Base-by-base conservation (phyloP, 1,140 invertebrate species). In the Drosophila lacteicornis region DNA sequence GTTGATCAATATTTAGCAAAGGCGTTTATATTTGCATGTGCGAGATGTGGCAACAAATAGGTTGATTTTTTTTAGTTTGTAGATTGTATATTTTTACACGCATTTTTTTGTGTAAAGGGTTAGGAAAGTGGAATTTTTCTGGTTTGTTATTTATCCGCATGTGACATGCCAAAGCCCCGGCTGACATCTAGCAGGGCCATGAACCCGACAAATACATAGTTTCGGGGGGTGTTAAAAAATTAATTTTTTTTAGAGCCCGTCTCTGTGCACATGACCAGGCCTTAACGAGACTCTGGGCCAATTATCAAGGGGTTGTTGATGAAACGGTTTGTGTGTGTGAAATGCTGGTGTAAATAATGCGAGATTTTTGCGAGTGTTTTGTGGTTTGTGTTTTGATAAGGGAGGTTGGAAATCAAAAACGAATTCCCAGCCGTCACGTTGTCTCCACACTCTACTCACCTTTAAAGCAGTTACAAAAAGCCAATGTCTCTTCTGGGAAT, bases 111-210 rank as follows among this genome's bases (percentile, higher is more conserved):
- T 33, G n/a, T 33, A 60, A 60, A 22, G 19, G 36, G 47, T 17
- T 36, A 36, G 15, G 47, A 38, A 61, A 33, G 40, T 45, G 63
- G 13, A 30, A 62, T 25, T 36, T 43, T 59, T 55, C 15, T 25
- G 22, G 7, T 45, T 9, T 33, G 53, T 33, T 46, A 50, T 78
- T 61, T 66, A 65, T 36, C 40, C 47, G 45, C 22, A 36, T 27
- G 50, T 78, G 77, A 90, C 80, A 78, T 61, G 67, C 36, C 50
- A 80, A 84, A 80, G 60, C 80, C 80, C 56, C 57, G 25, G 33
- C 47, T 88, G 80, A 86, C 73, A 83, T 47, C 49, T 58, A 33
- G 57, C 51, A 76, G 55, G 73, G 71, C 65, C 80, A 42, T 51
- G 49, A 67, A 57, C 62, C 75, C 40, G 19, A 42, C 27, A 49